Base-by-base conservation (phyloP, 2,888 invertebrate genomes). In the Liopterus haemorrhoidalis region DNA sequence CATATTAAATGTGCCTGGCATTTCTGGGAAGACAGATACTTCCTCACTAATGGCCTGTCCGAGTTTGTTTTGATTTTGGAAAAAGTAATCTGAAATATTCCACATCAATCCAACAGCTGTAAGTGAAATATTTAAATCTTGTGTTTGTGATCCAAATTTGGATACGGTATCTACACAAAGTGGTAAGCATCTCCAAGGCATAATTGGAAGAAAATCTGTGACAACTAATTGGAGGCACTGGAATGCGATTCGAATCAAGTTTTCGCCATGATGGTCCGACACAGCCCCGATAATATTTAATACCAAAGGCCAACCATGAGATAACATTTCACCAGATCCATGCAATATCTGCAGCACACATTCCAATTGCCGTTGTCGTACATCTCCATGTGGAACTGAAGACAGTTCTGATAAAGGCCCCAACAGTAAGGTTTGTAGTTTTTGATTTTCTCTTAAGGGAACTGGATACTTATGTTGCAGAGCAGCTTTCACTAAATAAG, bases 71-170 rank as follows among this genome's bases (percentile, higher is more conserved):
- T 91, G 86, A 67, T 94, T 94, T 76, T 95, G 94, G 72, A 87
- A 93, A 59, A 96, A 84, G 66, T 93, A 95, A 71, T 97, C 97
- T 0, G 95, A 93, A 59, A 97, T 94, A 66, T 96, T 97, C 97
- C 96, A 97, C 90, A 96, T 86, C 39, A 95, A 74, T 12, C 96
- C 96, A 39, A 99, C 90, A 28, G 97, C 95, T 4, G 96, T 96
- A 27, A 99, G 75, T 19, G 94, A 93, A 62, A 97, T 95, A 70
- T 99, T 99, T 40, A 97, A 74, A 69, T 99, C 96, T 65, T 91
- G 89, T 28, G 88, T 90, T 72, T 99, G 99, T 11, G 87, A 83
- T 14, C 96, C 96, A 72, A 96, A 99, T 64, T 90, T 91, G 0
- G 94, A 89, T 3, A 95, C 93, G 1, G 94, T 91, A 53, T 89